A percentile compares a stretch with the other conserved stretches of the same genome.
phyloP scores from a whole-genome alignment of 2,888 invertebrate species.

The Drosophila basisetae region DNA sequence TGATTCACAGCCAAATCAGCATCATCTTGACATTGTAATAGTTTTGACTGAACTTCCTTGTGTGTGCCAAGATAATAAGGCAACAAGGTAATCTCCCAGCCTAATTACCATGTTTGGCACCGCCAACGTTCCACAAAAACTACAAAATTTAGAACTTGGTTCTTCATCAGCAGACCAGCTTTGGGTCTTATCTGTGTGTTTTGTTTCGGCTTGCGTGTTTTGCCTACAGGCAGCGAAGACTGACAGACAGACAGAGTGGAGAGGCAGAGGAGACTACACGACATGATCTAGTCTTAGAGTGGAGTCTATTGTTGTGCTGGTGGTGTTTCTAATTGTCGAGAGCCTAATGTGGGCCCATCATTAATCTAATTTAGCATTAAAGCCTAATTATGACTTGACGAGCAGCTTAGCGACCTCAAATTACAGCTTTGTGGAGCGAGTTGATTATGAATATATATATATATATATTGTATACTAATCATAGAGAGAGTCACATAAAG shows the following conservation, averaged over 20 bases:
- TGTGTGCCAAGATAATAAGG: constrained; percentile 16
- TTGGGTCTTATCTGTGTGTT: constrained; percentile 21
- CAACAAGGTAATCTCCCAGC: constrained; percentile 24
- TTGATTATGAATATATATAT: neutral
- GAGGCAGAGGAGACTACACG: constrained; percentile 35
- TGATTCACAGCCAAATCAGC: constrained; percentile 20
- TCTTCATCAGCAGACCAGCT: constrained; percentile 54
- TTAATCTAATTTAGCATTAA: constrained; percentile 75
- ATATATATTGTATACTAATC: neutral
- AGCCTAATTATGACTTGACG: constrained; percentile 54
- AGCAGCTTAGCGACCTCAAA: constrained; percentile 23
- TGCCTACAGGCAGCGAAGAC: constrained; percentile 21
- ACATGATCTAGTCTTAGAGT: constrained; percentile 18
- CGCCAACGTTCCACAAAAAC: constrained; percentile 29
- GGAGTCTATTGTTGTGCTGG: constrained; percentile 42
- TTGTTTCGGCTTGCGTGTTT: constrained; percentile 55
- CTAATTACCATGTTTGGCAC: constrained; percentile 65
- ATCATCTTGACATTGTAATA: constrained; percentile 53
- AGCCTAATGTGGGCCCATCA: constrained; percentile 67
- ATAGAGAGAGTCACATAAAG: neutral
- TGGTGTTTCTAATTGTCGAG: constrained; percentile 23
- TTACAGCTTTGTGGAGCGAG: constrained; percentile 7
- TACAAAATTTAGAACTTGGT: constrained; percentile 39
- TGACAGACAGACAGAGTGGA: constrained; percentile 6
- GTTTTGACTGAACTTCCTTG: constrained; percentile 43